A percentile compares a stretch with the other conserved stretches of the same genome.
phyloP scores from a whole-genome alignment of 2,797 vertebrate species.

The Xiphophorus birchmanni region DNA sequence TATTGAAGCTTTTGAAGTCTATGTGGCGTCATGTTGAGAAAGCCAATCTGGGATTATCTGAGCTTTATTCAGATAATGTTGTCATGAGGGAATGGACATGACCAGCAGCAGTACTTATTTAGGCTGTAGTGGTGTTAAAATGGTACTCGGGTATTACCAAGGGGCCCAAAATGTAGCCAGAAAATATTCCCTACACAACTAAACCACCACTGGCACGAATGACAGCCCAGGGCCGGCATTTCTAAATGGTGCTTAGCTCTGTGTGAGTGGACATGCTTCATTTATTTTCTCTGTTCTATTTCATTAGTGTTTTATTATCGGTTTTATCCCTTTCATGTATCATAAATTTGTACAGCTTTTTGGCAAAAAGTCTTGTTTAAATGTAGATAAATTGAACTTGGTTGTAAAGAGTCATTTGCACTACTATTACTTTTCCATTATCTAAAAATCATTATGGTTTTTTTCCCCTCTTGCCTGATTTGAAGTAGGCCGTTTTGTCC shows the following conservation, averaged over 20 bases:
- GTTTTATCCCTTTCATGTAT: background rate
- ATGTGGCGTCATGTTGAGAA: background rate
- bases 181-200: background rate
- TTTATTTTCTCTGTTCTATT: background rate
- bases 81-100: background rate
- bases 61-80: background rate
- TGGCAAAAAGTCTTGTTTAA: background rate
- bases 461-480: background rate
- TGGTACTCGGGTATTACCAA: background rate
- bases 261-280: background rate
- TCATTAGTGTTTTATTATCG: background rate
- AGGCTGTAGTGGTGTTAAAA: background rate
- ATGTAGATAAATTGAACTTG: background rate
- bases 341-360: background rate
- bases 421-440: background rate
- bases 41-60: background rate
- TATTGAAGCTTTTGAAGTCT: background rate
- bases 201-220: background rate
- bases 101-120: background rate
- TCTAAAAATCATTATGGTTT: background rate
- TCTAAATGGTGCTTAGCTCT: background rate
- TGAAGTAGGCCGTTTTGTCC: background rate
- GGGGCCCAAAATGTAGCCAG: background rate
- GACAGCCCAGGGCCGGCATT: background rate
- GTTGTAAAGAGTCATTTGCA: background rate